phyloP scores from a whole-genome alignment of 2,888 invertebrate species.

The Drosophila trichaetosa region DNA sequence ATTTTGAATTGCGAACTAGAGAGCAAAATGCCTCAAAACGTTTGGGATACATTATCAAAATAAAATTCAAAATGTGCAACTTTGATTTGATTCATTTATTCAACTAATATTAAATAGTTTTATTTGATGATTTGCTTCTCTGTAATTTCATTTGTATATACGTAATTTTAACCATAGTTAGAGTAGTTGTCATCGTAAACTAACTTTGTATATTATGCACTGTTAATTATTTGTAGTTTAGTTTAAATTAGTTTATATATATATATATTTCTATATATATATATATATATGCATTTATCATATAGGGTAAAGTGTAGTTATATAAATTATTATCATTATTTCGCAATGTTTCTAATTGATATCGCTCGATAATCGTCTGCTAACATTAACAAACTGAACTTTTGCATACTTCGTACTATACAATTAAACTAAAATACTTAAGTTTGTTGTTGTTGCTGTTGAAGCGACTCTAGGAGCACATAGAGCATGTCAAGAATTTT shows the following conservation, averaged over 20 bases:
- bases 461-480: constrained; percentile 58
- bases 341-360: constrained; percentile 57
- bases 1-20: not conserved
- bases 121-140: constrained; percentile 61
- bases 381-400: constrained; percentile 48
- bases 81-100: constrained; percentile 55
- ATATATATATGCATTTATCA: constrained; percentile 29
- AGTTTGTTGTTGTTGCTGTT: constrained; percentile 38
- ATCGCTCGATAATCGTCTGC: constrained; percentile 25
- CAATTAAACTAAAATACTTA: constrained; percentile 67
- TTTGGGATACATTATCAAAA: not conserved
- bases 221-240: constrained; percentile 42
- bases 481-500: constrained; percentile 52
- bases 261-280: constrained; percentile 25
- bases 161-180: constrained; percentile 43
- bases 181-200: constrained; percentile 28
- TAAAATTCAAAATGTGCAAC: not conserved
- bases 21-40: not conserved
- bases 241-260: constrained; percentile 35
- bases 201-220: constrained; percentile 54
- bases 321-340: constrained; percentile 62
- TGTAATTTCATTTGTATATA: constrained; percentile 66
- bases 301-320: constrained; percentile 35
- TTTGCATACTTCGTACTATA: constrained; percentile 40
- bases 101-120: constrained; percentile 74